Conservation (phyloP, 2,888 invertebrate species). For the Resseliella maxima region DNA sequence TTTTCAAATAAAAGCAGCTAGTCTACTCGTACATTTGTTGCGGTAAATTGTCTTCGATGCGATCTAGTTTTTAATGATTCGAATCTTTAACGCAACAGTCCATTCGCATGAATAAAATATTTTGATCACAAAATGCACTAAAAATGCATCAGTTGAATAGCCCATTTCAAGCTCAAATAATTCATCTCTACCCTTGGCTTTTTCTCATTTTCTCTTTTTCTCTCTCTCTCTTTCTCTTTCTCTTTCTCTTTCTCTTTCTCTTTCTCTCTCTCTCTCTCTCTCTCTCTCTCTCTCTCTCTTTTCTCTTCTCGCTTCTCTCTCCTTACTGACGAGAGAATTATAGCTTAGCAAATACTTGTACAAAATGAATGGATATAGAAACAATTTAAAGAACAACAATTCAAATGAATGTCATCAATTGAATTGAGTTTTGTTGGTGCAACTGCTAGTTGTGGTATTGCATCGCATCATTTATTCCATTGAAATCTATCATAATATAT, state of each 20-base stretch:
- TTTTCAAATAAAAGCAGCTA: neutral
- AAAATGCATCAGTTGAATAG: neutral
- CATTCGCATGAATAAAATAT: neutral
- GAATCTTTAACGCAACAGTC: neutral
- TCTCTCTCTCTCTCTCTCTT: too few relatives aligned
- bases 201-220: too few relatives aligned
- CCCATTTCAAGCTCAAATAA: neutral
- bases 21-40: neutral
- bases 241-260: too few relatives aligned
- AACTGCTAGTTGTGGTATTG: neutral
- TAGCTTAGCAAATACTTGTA: neutral
- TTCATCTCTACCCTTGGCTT: too few relatives aligned
- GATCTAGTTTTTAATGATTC: constrained; percentile 10
- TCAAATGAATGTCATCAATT: neutral
- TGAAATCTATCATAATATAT: neutral
- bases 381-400: neutral
- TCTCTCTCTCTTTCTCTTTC: too few relatives aligned
- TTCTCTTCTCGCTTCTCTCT: too few relatives aligned
- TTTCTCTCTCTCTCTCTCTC: too few relatives aligned
- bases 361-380: neutral
- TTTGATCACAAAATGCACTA: neutral
- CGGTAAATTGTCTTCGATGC: neutral
- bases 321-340: neutral
- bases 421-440: neutral
- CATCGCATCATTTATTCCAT: neutral